Evolutionary conservation across 2,113 vertebrate genomes (phyloP).

Genomic region (Grammatotria lemairii): DNA sequence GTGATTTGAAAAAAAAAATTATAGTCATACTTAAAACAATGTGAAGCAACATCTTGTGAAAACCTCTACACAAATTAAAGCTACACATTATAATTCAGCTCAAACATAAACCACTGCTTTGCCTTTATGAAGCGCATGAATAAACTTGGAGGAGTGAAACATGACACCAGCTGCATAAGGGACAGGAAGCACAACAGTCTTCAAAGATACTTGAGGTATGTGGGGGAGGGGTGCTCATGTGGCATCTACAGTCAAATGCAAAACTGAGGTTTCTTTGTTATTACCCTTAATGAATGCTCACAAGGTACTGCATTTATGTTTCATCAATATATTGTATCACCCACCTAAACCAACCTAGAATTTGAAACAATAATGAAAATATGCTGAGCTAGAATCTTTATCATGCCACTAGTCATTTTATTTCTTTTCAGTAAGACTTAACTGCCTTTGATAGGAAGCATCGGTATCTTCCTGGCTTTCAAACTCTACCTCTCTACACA

Average conservation of each 20-base stretch:
- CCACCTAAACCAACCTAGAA: not conserved
- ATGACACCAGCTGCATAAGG: conserved; percentile 40
- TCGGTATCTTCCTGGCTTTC: not conserved
- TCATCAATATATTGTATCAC: not conserved
- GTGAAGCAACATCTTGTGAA: not conserved
- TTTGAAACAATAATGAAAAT: not conserved
- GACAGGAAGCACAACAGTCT: conserved; percentile 61
- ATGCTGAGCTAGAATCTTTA: not conserved
- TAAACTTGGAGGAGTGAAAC: conserved; percentile 40
- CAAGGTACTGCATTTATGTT: conserved; percentile 50
- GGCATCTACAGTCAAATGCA: conserved; percentile 49
- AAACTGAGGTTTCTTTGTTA: conserved; percentile 61
- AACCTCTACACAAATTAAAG: not conserved
- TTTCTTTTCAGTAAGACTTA: conserved; percentile 16
- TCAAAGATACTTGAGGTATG: conserved; percentile 42
- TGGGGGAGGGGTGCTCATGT: conserved; percentile 27
- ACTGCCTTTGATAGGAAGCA: conserved; percentile 40
- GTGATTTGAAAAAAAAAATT: not conserved
- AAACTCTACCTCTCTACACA: not conserved
- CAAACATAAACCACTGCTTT: conserved; percentile 13
- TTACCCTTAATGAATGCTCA: conserved; percentile 45
- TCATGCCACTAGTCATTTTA: not conserved
- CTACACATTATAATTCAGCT: not conserved
- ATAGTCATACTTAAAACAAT: not conserved
- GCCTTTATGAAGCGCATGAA: conserved; percentile 8